Evolutionary conservation across 2,888 invertebrate genomes (phyloP), one percentile per base, ranked within the genome.

Genomic region (Parnassius apollo): DNA sequence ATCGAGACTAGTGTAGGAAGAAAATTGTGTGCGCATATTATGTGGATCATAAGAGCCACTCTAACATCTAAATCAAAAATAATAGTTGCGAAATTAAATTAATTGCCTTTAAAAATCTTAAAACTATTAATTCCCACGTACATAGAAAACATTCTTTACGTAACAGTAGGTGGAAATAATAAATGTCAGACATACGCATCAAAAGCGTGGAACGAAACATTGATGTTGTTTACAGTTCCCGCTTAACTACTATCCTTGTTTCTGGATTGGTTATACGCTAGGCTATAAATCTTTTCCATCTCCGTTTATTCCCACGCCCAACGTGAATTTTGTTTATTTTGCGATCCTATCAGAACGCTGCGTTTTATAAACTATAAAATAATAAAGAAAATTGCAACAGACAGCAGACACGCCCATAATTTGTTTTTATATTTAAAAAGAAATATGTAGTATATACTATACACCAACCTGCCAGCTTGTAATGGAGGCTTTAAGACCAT

Each of bases 221-320:
- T 44, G 42, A 49, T 54, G n/a, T 54, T 67, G 59, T 69, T 66
- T 68, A 66, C 72, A 72, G 64, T 49, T 67, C 46, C 61, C 42
- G 59, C 57, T 70, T 79, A 71, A 76, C 75, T 75, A 72, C 75
- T 68, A 73, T 70, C 74, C 70, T 66, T 70, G 73, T 69, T 69
- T 71, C 78, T 78, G 80, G 77, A 85, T 84, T 83, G 83, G 83
- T 70, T 73, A 65, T 71, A 61, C 65, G 22, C 35, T 60, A 49
- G 57, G 22, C 8, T 64, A 75, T 83, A 79, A 82, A 81, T 81
- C 72, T 76, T 48, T 8, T 63, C 63, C 42, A 42, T 67, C 75
- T 68, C 52, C 63, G 66, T 65, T 69, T 66, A 72, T 70, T 76
- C 69, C 63, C 65, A 65, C 67, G 60, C 60, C 62, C 57, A 58